Evolutionary conservation across 2,888 invertebrate species (phyloP), one percentile per base, ranked within the genome.

Genomic region (Tribolium freemani): DNA sequence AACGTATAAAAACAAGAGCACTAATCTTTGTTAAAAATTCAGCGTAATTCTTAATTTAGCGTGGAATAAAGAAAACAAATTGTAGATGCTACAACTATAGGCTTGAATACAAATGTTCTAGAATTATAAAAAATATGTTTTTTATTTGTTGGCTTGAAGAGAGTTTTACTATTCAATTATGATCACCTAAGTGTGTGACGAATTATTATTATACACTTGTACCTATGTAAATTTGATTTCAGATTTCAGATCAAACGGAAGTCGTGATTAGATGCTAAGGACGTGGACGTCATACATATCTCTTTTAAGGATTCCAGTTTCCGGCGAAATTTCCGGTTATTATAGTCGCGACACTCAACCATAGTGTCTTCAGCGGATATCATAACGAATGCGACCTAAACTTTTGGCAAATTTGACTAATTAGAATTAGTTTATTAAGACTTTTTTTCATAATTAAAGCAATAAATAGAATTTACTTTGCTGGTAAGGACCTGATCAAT

Each of bases 241-340:
- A 75, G 77, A 76, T 38, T 38, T 38, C 6, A 38, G 38, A 38
- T 73, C 72, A 67, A 57, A 72, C 71, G 71, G 60, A 71, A 66
- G 66, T 66, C 51, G 48, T 56, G 71, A 66, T 71, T 53, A 69
- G 63, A 76, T 73, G 63, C 66, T 69, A 72, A 48, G 69, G 70
- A 78, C 79, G 79, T 79, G 79, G 57, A 60, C 31, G 69, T 53
- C 70, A 78, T 79, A 57, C 72, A 72, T 72, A 78, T 69, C 8
- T 26, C 11, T 53, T 44, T 66, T 20, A 54, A 75, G 73, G 73
- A 78, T 75, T 73, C 61, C 51, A 72, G 77, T 76, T 79, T 80
- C 80, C 80, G 78, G 77, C 73, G 20, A 16, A 56, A 48, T 70
- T 78, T 78, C 76, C 78, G 76, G 72, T 57, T 46, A 48, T 11